Percentiles rank a stretch among this genome's conserved stretches.
These are phyloP conservation scores for Syncerus caffer DNA, from an alignment of 2,797 vertebrate genomes.

Conservation along the genomic window DNA sequence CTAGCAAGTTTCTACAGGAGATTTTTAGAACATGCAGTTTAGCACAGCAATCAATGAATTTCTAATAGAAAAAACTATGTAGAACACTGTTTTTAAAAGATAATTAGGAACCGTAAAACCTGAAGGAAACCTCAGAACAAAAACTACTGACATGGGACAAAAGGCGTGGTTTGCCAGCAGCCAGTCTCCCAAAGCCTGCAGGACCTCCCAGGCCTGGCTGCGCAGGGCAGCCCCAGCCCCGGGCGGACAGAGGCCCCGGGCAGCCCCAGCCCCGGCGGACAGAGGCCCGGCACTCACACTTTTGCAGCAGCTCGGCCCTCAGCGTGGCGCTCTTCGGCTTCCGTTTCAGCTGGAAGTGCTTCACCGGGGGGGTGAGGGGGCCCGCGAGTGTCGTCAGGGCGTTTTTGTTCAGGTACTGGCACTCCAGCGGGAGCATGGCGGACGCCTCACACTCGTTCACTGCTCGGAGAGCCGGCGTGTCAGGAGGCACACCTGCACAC, in stretches of 20 bases:
- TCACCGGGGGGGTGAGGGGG: conserved; percentile 95
- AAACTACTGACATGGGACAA: background rate
- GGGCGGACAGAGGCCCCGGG: too few species aligned
- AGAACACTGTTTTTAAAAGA: background rate
- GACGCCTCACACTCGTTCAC: conserved; percentile 97
- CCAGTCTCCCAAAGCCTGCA: too few species aligned
- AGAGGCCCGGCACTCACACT: conserved; percentile 87
- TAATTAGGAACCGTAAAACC: fast-evolving
- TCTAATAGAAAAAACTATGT: background rate
- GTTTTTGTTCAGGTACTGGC: conserved; percentile 98
- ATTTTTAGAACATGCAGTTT: background rate
- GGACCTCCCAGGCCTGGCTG: background rate
- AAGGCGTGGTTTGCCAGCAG: background rate
- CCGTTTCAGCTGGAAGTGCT: conserved; percentile 98
- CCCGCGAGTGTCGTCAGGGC: conserved; percentile 96
- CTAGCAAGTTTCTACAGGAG: background rate
- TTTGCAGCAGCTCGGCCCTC: conserved; percentile 96
- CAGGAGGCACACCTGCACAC: fast-evolving
- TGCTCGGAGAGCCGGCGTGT: conserved; percentile 66
- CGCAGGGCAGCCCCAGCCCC: too few species aligned
- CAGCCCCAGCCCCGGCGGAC: too few species aligned
- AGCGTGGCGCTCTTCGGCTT: conserved; percentile 99
- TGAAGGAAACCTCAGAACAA: background rate
- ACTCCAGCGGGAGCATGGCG: conserved; percentile 96
- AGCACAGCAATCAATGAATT: background rate